phyloP scores from a whole-genome alignment of 2,888 invertebrate species.

The Cloeon dipterum region DNA sequence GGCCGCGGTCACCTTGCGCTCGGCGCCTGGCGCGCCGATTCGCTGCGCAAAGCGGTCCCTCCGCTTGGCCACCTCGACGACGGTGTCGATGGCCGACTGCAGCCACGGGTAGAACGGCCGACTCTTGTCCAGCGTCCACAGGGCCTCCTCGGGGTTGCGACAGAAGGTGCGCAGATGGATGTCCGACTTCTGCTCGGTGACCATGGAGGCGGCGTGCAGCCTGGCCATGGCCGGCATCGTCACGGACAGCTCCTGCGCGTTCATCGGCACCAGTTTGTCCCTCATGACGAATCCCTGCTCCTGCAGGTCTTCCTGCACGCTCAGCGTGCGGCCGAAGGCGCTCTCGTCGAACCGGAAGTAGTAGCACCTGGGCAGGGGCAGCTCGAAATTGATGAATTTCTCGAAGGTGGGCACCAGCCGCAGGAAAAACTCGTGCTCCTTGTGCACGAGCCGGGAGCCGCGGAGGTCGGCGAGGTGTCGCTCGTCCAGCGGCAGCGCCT shows the following conservation, averaged over 20 bases:
- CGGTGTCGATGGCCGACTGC: not conserved
- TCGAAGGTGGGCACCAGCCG: not conserved
- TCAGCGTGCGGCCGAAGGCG: not conserved
- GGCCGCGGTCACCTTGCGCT: not conserved
- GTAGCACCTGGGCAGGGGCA: not conserved
- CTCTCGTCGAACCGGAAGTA: not conserved
- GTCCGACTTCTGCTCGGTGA: not conserved
- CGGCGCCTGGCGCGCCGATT: too few relatives aligned
- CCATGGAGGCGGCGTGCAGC: not conserved
- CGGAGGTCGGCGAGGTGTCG: not conserved
- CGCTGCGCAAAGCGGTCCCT: not conserved
- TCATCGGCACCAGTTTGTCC: not conserved
- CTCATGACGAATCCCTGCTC: not conserved
- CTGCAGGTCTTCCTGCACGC: not conserved
- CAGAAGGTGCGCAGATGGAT: not conserved
- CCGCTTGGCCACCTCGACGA: not conserved
- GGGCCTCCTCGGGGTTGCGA: not conserved
- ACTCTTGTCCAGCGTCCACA: not conserved
- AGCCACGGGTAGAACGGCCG: not conserved
- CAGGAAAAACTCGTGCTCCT: not conserved
- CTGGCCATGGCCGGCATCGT: not conserved
- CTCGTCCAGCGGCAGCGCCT: not conserved
- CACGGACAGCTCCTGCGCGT: not conserved
- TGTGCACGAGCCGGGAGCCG: not conserved
- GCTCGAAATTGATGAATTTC: not conserved